Evolutionary conservation across 2,797 vertebrate species (phyloP), one percentile per base, ranked within the genome.

Genomic region (Scomberomorus guttatus): DNA sequence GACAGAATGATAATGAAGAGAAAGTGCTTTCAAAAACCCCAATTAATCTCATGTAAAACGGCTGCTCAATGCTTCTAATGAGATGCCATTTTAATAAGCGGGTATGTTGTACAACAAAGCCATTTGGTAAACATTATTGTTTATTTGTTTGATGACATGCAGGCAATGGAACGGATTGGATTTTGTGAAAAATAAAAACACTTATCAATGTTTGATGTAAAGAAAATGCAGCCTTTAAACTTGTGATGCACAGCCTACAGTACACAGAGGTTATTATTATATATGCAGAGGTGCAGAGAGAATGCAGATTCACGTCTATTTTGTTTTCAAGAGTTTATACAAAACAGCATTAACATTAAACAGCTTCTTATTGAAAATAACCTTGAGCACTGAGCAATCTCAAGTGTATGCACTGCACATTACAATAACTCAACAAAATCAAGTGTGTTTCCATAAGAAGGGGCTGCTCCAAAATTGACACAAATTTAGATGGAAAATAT

Each of bases 1-100:
- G 89, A 93, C 92, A 84, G 93, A 92, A 94, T 91, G 92, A 94
- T 94, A 95, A 96, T 94, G 92, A 95, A 93, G 93, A 95, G 90
- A 94, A 95, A 94, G 88, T 88, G 87, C 87, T 92, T 86, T 86
- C 51, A 90, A 93, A 87, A 93, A 80, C 80, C 80, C 81, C 86
- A 93, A 95, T 95, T 95, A 95, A 95, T 95, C 92, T 95, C 81
- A 83, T 90, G 94, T 93, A 93, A 93, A 95, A 81, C 54, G 86
- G 90, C 91, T 92, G 93, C 90, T 94, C 92, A 82, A 52, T 80
- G 88, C 86, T 82, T 77, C 89, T 94, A 95, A 95, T 95, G 92
- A 95, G 93, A 93, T 93, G 90, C 82, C 83, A 79, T 92, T 95
- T 95, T 95, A 95, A 95, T 94, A 94, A 91, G 91, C 81, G 70